These are phyloP conservation scores for Bradypodion ventrale DNA, from an alignment of 2,797 vertebrate species.

Conservation along the genomic window DNA sequence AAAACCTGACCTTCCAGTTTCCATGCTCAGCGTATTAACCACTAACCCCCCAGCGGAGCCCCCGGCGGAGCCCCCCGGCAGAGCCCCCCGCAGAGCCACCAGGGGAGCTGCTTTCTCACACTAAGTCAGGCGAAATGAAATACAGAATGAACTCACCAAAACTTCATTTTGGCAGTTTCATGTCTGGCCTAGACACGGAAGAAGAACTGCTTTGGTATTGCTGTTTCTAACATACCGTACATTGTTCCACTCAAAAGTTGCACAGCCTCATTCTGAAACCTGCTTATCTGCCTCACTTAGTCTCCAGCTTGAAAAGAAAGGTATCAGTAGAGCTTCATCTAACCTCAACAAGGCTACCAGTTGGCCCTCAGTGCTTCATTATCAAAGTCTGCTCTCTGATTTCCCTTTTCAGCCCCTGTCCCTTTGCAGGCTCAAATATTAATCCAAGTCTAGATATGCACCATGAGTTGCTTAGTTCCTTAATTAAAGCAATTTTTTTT, in stretches of 20 bases:
- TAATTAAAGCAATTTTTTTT: conserved; percentile 15
- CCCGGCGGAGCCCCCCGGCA: too few species aligned
- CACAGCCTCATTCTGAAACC: background rate
- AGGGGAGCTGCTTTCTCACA: too few species aligned
- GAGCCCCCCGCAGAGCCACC: too few species aligned
- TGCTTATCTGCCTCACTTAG: too few species aligned
- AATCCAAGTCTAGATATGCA: background rate
- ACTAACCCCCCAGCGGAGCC: too few species aligned
- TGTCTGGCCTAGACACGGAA: too few species aligned
- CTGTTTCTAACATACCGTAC: background rate
- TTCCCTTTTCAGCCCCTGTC: background rate
- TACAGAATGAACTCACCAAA: too few species aligned
- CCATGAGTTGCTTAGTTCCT: background rate
- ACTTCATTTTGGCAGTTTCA: too few species aligned
- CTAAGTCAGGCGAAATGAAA: too few species aligned
- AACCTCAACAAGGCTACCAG: background rate
- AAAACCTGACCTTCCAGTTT: too few species aligned
- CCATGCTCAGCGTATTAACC: too few species aligned
- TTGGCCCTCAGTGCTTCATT: background rate
- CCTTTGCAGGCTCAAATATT: background rate
- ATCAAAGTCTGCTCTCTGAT: background rate
- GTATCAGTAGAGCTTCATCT: background rate
- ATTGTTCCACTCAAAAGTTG: background rate
- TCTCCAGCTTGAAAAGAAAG: background rate
- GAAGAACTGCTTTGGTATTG: too few species aligned